Evolutionary conservation across 2,888 invertebrate species (phyloP).

Genomic region (Thymelicus lineola): DNA sequence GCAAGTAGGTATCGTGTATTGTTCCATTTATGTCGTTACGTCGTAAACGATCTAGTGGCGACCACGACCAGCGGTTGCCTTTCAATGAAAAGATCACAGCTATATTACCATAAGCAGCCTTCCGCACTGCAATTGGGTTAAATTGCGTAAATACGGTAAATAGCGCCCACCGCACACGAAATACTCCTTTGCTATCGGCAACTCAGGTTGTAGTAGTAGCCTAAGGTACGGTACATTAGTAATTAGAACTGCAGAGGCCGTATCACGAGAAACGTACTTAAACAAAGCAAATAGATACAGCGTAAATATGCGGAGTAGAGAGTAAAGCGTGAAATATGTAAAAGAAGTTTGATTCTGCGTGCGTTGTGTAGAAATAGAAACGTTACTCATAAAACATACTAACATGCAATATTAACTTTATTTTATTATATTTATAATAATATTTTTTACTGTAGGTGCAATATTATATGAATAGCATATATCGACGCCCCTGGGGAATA

Average conservation of each 20-base stretch:
- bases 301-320: constrained; percentile 7
- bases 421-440: neutral
- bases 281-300: constrained; percentile 5
- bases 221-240: constrained; percentile 10
- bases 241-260: neutral
- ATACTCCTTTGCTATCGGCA: constrained; percentile 15
- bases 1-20: constrained; percentile 41
- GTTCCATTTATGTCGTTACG: constrained; percentile 47
- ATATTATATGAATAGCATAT: too few species aligned
- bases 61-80: constrained; percentile 46
- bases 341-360: constrained; percentile 1
- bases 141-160: constrained; percentile 51
- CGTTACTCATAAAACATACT: neutral
- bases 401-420: neutral
- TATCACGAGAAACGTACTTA: neutral
- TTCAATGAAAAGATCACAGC: constrained; percentile 44
- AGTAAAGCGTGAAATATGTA: constrained; percentile 9
- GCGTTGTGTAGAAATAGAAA: neutral
- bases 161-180: constrained; percentile 39
- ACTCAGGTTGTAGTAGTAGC: neutral
- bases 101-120: constrained; percentile 62
- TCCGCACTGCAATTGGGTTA: constrained; percentile 59
- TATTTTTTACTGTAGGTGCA: too few species aligned
- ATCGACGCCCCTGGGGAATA: too few species aligned
- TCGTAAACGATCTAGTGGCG: constrained; percentile 48